Evolutionary conservation across 2,797 vertebrate genomes (phyloP), one percentile per base, ranked within the genome.

Genomic region (Myripristis jacobus): DNA sequence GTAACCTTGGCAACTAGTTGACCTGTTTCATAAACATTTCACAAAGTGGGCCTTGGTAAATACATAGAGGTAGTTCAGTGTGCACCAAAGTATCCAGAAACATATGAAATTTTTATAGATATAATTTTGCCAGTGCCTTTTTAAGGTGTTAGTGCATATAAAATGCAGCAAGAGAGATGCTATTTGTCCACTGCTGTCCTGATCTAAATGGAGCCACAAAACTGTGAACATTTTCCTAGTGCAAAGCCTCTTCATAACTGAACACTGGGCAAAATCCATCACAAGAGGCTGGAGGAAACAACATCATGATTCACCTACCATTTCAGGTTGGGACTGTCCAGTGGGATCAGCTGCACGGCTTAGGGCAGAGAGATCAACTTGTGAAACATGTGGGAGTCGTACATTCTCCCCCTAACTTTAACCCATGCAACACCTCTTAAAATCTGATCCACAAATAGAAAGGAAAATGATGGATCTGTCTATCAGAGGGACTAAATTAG

Each of bases 141-240:
- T 19, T 12, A 21, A 53, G 36, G 31, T 29, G 19, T 43, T 4
- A 48, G 29, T 47, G 21, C 47, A 34, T 34, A 19, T 25, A 44
- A 25, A 77, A 61, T 67, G 66, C 38, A n/a, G 65, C 73, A 75
- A 64, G 22, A 62, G 77, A 70, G 64, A 75, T 76, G 81, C 64
- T 82, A 75, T 87, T 82, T 84, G 79, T 79, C 83, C 75, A 69
- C 71, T 31, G 50, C 66, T 27, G 27, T 54, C 63, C 80, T 78
- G 43, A 85, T 80, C 71, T 65, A 84, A 84, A 79, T 16, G 12
- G 21, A 55, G 70, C 80, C 89, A 85, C 87, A 90, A 86, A 91
- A 88, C 73, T 89, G 76, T 78, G 82, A 89, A 81, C 78, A 48
- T 89, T 86, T 88, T 91, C 80, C 78, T 77, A 72, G 84, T 73